These are phyloP conservation scores for Agrilus planipennis DNA, from an alignment of 1,140 invertebrate genomes.

Conservation along the genomic window DNA sequence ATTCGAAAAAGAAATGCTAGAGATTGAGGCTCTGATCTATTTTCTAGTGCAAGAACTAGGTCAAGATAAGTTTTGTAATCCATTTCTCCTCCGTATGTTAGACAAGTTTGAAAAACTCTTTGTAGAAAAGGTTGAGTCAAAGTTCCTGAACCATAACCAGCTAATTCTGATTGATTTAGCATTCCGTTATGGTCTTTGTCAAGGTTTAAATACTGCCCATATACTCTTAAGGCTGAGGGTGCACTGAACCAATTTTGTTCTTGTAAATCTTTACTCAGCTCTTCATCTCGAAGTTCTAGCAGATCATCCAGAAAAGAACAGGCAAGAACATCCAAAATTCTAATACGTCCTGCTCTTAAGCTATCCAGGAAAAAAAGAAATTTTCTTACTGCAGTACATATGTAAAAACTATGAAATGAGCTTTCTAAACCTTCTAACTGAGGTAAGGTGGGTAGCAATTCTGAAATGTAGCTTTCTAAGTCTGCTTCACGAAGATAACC, in stretches of 20 bases:
- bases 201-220: conserved; percentile 86
- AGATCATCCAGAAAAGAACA: conserved; percentile 89
- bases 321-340: conserved; percentile 82
- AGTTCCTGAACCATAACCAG: conserved; percentile 78
- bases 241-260: conserved; percentile 94
- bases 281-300: conserved; percentile 77
- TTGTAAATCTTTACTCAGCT: conserved; percentile 66
- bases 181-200: conserved; percentile 94
- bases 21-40: conserved; percentile 81
- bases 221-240: conserved; percentile 76
- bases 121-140: conserved; percentile 87
- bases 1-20: conserved; percentile 88
- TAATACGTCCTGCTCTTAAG: conserved; percentile 71
- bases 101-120: conserved; percentile 87
- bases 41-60: conserved; percentile 87
- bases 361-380: conserved; percentile 95
- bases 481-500: conserved; percentile 86
- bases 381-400: conserved; percentile 88
- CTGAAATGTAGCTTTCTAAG: conserved; percentile 88
- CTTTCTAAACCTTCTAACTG: conserved; percentile 83
- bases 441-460: conserved; percentile 81
- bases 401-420: conserved; percentile 92
- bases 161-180: conserved; percentile 79
- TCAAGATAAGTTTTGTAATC: conserved; percentile 96
- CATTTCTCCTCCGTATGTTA: conserved; percentile 94